Conservation (phyloP, 2,113 vertebrate species). For the Irena cyanogastra region DNA sequence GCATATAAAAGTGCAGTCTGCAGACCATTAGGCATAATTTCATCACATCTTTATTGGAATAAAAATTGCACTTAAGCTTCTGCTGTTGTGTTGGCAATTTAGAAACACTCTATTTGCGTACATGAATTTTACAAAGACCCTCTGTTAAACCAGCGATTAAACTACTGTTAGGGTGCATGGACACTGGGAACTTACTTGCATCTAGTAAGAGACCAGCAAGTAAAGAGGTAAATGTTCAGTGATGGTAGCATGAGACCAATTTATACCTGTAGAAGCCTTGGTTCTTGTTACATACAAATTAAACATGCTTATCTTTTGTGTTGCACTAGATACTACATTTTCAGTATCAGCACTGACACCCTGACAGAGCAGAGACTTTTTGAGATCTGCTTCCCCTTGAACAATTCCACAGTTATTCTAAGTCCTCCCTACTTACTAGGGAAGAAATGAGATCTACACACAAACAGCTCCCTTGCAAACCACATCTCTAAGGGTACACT, state of each 20-base stretch:
- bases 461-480: neutral
- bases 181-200: neutral
- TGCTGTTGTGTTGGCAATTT: slow-evolving; percentile 43
- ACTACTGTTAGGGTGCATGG: neutral
- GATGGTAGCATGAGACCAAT: neutral
- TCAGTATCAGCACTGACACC: neutral
- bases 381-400: neutral
- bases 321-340: neutral
- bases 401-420: neutral
- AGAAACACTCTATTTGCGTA: neutral
- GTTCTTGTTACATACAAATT: neutral
- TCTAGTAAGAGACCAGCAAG: neutral
- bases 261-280: neutral
- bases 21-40: slow-evolving; percentile 66
- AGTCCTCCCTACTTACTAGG: neutral
- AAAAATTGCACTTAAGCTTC: slow-evolving; percentile 54
- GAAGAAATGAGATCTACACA: neutral
- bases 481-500: neutral
- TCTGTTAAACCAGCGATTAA: neutral
- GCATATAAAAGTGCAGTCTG: slow-evolving; percentile 46
- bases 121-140: neutral
- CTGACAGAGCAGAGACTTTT: neutral
- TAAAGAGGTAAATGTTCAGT: neutral
- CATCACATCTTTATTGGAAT: slow-evolving; percentile 61
- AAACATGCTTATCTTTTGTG: neutral